phyloP scores from a whole-genome alignment of 2,888 invertebrate species.

The Cremastinae sp. region DNA sequence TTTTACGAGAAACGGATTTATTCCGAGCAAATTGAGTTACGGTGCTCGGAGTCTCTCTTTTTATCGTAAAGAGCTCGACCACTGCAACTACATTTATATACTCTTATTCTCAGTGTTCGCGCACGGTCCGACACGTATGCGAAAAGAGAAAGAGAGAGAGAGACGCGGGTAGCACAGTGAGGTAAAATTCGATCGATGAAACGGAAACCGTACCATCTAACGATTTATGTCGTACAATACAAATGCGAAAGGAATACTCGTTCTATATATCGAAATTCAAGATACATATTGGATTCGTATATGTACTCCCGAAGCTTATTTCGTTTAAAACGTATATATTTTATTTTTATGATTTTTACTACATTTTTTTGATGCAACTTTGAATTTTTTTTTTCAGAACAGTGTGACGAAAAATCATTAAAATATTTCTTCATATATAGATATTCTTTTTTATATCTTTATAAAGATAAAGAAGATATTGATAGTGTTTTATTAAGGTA shows the following conservation, averaged over 20 bases:
- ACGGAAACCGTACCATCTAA: conserved; percentile 56
- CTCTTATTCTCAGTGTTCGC: neutral
- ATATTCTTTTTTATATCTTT: too few relatives aligned
- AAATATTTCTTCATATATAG: too few relatives aligned
- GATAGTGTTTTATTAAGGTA: too few relatives aligned
- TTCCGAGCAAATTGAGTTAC: conserved; percentile 58
- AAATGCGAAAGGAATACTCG: conserved; percentile 22
- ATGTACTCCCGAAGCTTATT: conserved; percentile 51
- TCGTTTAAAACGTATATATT: too few relatives aligned
- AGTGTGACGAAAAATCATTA: too few relatives aligned
- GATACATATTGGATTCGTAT: conserved; percentile 26
- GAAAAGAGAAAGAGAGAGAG: neutral
- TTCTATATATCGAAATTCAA: conserved; percentile 18
- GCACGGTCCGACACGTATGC: conserved; percentile 16
- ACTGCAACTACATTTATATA: neutral
- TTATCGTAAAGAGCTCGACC: conserved; percentile 47
- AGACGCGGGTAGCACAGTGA: neutral
- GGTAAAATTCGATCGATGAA: conserved; percentile 56
- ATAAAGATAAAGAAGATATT: too few relatives aligned
- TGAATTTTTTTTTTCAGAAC: too few relatives aligned
- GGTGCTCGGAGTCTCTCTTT: conserved; percentile 46
- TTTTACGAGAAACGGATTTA: conserved; percentile 53
- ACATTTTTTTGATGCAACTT: too few relatives aligned
- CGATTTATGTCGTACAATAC: conserved; percentile 15
- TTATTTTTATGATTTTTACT: too few relatives aligned